These are phyloP conservation scores for Acleris laterana DNA, from an alignment of 2,888 invertebrate genomes.

Conservation along the genomic window DNA sequence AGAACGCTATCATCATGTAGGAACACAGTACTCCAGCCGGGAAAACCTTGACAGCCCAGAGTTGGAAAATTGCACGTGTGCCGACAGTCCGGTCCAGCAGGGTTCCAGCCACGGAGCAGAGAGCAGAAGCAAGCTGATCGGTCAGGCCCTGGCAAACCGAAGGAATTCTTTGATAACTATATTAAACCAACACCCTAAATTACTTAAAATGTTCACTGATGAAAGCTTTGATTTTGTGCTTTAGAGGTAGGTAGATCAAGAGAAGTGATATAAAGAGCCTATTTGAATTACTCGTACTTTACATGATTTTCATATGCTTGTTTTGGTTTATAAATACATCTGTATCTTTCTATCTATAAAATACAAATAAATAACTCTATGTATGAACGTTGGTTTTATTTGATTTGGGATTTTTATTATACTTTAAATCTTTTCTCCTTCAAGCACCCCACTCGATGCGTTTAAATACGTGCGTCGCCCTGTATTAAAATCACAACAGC, in stretches of 20 bases:
- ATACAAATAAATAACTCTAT: not conserved
- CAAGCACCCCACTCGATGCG: no score
- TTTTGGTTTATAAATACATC: not conserved
- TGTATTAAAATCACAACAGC: no score
- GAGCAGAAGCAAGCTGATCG: slow-evolving; percentile 45
- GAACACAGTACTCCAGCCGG: slow-evolving; percentile 71
- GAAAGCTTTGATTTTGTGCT: slow-evolving; percentile 64
- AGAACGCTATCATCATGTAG: slow-evolving; percentile 56
- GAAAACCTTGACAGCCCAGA: slow-evolving; percentile 52
- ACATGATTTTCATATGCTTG: not conserved
- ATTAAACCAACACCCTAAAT: slow-evolving; percentile 60
- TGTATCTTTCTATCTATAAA: no score
- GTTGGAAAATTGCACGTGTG: slow-evolving; percentile 51
- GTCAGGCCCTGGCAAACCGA: slow-evolving; percentile 53
- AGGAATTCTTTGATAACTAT: slow-evolving; percentile 58
- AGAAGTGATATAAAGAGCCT: not conserved
- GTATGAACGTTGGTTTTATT: not conserved
- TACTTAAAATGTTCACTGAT: slow-evolving; percentile 70
- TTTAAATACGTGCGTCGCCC: no score
- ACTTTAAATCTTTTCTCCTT: no score
- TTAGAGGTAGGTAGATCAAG: slow-evolving; percentile 38
- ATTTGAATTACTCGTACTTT: not conserved
- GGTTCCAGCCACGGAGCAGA: slow-evolving; percentile 34
- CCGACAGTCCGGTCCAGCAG: slow-evolving; percentile 35
- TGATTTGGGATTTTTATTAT: no score